Percentiles rank a stretch among this genome's conserved stretches.
These are phyloP conservation scores for Caenorhabditis afra DNA, from an alignment of 2,888 invertebrate genomes.

Conservation along the genomic window DNA sequence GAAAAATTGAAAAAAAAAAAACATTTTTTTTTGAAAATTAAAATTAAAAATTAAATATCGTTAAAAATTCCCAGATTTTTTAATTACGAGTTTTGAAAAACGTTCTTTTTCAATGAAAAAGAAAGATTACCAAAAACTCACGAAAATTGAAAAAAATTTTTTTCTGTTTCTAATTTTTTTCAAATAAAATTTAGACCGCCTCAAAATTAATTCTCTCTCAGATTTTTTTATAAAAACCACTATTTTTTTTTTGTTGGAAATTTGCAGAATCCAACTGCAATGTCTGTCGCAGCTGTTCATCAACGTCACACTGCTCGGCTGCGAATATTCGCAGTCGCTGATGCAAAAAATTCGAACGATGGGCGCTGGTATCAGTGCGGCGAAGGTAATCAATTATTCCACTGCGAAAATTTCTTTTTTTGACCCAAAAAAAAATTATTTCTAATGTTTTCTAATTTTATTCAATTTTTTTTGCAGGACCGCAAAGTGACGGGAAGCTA, in stretches of 20 bases:
- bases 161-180: background rate
- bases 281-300: conserved; percentile 69
- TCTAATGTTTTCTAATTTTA: too few relatives aligned
- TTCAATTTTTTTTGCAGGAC: conserved; percentile 24
- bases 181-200: too few relatives aligned
- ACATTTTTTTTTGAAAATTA: too few relatives aligned
- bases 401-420: too few relatives aligned
- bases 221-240: background rate
- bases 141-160: too few relatives aligned
- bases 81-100: too few relatives aligned
- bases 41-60: too few relatives aligned
- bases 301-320: conserved; percentile 66
- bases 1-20: too few relatives aligned
- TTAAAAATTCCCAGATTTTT: too few relatives aligned
- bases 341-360: conserved; percentile 64
- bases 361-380: conserved; percentile 60
- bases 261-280: conserved; percentile 63
- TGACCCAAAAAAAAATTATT: conserved; percentile 32
- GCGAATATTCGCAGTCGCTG: conserved; percentile 60
- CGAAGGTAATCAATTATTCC: conserved; percentile 6
- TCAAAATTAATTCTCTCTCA: too few relatives aligned
- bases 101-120: too few relatives aligned
- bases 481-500: conserved; percentile 48
- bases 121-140: too few relatives aligned
- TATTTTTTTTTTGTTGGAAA: background rate